These are phyloP conservation scores for Malthinus seriepunctatus DNA, from an alignment of 2,888 invertebrate genomes.

Conservation along the genomic window DNA sequence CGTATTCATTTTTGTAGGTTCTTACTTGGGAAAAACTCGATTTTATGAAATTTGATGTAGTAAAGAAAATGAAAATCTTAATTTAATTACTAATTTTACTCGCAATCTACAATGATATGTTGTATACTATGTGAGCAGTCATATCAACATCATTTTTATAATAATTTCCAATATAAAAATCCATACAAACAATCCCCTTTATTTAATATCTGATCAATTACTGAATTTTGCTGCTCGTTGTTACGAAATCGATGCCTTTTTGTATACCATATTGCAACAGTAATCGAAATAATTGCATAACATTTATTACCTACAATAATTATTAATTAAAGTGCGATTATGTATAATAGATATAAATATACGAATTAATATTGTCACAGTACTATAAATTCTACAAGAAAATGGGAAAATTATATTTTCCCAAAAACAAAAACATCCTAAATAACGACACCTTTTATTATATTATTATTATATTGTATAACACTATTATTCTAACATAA, in stretches of 20 bases:
- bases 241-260: conserved; percentile 27
- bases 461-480: conserved; percentile 22
- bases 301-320: conserved; percentile 17
- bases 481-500: conserved; percentile 38
- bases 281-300: conserved; percentile 12
- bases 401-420: conserved; percentile 1
- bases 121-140: conserved; percentile 1
- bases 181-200: conserved; percentile 20
- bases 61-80: no score
- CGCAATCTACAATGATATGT: not conserved
- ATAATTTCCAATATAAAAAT: conserved; percentile 3
- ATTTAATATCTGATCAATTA: not conserved
- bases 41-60: no score
- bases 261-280: conserved; percentile 8
- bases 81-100: not conserved
- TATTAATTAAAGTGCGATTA: conserved; percentile 20
- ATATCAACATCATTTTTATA: not conserved
- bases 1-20: no score
- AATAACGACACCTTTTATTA: conserved; percentile 23
- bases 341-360: conserved; percentile 16
- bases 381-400: conserved; percentile 22
- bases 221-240: conserved; percentile 19
- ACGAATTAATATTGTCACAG: conserved; percentile 29
- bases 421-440: conserved; percentile 16
- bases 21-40: no score